Base-by-base conservation (phyloP, 64 coral and sea anemone genomes). In the Pocillopora verrucosa region DNA sequence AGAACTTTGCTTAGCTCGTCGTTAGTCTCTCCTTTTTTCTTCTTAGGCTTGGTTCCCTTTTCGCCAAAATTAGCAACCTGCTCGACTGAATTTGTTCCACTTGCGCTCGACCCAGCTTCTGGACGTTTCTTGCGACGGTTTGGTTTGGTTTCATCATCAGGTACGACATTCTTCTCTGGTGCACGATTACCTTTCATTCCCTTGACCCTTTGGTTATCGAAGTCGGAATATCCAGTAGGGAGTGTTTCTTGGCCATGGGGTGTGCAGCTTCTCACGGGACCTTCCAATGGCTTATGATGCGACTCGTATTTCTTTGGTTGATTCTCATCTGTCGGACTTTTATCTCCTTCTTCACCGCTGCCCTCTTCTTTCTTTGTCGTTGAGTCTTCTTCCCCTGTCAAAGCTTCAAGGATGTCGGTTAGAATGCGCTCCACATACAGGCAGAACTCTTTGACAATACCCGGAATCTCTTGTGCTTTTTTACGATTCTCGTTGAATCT, bases 401-500 rank as follows among this genome's bases (percentile, higher is more conserved):
- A 87, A 17, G 81, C 88, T 17, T 83, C 87, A 60, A 70, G 45
- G 61, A 96, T 91, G 76, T 96, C 95, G 14, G 13, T 58, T 16
- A 96, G 59, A 62, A 96, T 69, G 69, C 76, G 12, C 25, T 79
- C 75, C 35, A 93, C 95, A 30, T 91, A 96, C 11, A 10, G 10
- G 63, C 76, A 77, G 73, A 93, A 93, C 76, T 96, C 92, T 45
- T 93, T 93, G 56, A 96, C 78, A 65, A 88, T 80, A 16, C 57
- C 59, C 22, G 95, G 95, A 26, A 92, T 86, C 51, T 96, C 82
- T 91, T 96, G 95, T 26, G 87, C 88, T 67, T 91, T 90, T 68
- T 96, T 96, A 4, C 88, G 82, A 58, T 96, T 96, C 37, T 96
- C 88, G 63, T n/a, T n/a, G n/a, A n/a, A n/a, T n/a, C n/a, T n/a